Conservation (phyloP, 2,888 invertebrate genomes). For the Aphodius granarius region DNA sequence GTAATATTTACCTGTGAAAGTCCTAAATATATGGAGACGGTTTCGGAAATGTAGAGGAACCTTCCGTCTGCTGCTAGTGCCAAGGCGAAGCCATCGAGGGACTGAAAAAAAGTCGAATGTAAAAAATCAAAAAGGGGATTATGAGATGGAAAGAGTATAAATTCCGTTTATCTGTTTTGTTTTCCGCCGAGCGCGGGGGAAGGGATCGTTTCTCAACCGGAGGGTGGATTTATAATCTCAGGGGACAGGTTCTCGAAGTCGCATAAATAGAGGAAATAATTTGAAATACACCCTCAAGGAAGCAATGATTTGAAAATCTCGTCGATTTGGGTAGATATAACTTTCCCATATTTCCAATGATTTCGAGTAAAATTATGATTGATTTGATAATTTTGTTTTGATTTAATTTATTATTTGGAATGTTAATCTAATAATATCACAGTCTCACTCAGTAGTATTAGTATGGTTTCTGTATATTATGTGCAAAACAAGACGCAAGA, state of each 20-base stretch:
- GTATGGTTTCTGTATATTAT: too few species aligned
- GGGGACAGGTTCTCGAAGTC: neutral
- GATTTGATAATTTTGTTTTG: too few species aligned
- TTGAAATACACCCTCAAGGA: neutral
- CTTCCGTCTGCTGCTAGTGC: slow-evolving; percentile 94
- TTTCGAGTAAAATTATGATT: neutral
- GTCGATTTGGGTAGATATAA: neutral
- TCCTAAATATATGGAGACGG: slow-evolving; percentile 99
- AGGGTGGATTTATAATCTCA: neutral
- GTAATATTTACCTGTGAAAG: slow-evolving; percentile 98
- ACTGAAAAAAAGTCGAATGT: too few species aligned
- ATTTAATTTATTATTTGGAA: too few species aligned
- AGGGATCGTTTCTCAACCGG: neutral
- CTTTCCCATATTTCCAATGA: neutral
- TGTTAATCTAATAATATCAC: too few species aligned
- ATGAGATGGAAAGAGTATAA: neutral
- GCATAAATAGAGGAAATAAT: neutral
- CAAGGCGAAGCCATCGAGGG: slow-evolving; percentile 96
- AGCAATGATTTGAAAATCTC: neutral
- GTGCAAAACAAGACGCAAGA: too few species aligned
- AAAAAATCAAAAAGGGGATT: neutral
- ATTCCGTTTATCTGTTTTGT: neutral
- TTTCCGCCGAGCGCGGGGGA: neutral
- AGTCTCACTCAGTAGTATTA: too few species aligned
- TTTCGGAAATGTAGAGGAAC: slow-evolving; percentile 99